Conservation (phyloP, 2,113 vertebrate species). For the Mus musculus region DNA sequence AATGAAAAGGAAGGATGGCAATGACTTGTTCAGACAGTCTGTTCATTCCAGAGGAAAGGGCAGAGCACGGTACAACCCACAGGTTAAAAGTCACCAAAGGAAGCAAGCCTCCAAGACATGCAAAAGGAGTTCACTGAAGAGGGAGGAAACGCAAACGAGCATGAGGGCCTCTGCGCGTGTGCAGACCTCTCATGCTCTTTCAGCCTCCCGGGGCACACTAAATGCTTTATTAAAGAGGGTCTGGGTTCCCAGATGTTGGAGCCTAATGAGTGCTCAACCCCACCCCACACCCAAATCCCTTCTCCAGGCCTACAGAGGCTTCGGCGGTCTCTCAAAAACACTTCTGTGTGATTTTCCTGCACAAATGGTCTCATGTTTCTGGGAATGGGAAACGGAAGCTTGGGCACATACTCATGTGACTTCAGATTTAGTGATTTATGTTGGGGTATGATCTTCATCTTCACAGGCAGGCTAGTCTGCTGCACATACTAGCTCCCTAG, state of each 20-base stretch:
- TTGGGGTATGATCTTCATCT: constrained; percentile 68
- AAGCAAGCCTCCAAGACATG: constrained; percentile 61
- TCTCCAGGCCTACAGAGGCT: constrained; percentile 23
- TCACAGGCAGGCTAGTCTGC: constrained; percentile 76
- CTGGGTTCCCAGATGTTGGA: constrained; percentile 68
- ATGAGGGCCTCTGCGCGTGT: constrained; percentile 57
- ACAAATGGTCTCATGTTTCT: constrained; percentile 79
- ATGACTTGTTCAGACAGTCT: constrained; percentile 3
- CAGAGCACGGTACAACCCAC: not conserved
- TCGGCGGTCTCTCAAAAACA: constrained; percentile 30
- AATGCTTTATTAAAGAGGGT: constrained; percentile 62
- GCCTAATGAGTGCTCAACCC: constrained; percentile 10
- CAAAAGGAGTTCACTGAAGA: constrained; percentile 43
- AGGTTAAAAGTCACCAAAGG: constrained; percentile 52
- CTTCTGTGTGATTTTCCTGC: constrained; percentile 53
- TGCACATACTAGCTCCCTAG: constrained; percentile 64
- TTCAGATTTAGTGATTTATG: constrained; percentile 83
- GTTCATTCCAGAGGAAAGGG: not conserved
- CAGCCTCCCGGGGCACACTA: constrained; percentile 63
- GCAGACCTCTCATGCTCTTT: constrained; percentile 65
- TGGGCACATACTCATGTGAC: constrained; percentile 65
- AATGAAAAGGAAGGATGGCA: not conserved
- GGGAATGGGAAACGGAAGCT: constrained; percentile 68
- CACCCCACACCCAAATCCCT: not conserved
- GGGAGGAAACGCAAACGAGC: not conserved